These are phyloP conservation scores for Pseudococcus viburni DNA, from an alignment of 2,888 invertebrate genomes.

Conservation along the genomic window DNA sequence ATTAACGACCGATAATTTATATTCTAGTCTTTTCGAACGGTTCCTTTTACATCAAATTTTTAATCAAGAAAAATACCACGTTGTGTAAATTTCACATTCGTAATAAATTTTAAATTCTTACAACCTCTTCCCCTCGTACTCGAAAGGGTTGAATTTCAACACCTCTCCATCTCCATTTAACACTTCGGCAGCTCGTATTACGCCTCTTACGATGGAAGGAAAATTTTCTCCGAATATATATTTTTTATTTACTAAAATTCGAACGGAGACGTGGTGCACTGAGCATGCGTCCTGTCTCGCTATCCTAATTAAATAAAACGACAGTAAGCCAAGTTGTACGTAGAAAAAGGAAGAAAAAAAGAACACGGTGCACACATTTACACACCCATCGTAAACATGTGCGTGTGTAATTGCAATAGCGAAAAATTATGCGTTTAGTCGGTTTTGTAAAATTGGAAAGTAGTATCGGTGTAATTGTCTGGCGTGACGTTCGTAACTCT, in stretches of 20 bases:
- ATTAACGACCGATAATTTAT: no score
- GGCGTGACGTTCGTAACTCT: neutral
- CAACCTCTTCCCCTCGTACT: no score
- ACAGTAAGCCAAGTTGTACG: neutral
- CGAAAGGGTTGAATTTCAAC: no score
- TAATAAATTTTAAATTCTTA: no score
- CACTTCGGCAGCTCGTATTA: no score
- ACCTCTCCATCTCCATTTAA: no score
- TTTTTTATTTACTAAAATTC: neutral
- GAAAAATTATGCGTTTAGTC: slow-evolving; percentile 27
- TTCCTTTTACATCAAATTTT: no score
- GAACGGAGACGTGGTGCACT: neutral
- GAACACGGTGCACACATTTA: neutral
- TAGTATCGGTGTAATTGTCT: slow-evolving; percentile 19
- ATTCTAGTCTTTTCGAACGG: no score
- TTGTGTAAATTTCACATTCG: no score
- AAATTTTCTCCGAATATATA: neutral
- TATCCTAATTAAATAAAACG: neutral
- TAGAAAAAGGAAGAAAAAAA: slow-evolving; percentile 29
- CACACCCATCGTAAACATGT: neutral
- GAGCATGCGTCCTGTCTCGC: slow-evolving; percentile 3
- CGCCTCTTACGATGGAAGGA: neutral
- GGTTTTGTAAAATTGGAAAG: slow-evolving; percentile 29
- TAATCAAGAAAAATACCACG: no score
- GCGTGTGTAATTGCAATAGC: slow-evolving; percentile 20